Evolutionary conservation across 2,113 vertebrate species (phyloP), one percentile per base, ranked within the genome.

Genomic region (Xyliphius kryptos): DNA sequence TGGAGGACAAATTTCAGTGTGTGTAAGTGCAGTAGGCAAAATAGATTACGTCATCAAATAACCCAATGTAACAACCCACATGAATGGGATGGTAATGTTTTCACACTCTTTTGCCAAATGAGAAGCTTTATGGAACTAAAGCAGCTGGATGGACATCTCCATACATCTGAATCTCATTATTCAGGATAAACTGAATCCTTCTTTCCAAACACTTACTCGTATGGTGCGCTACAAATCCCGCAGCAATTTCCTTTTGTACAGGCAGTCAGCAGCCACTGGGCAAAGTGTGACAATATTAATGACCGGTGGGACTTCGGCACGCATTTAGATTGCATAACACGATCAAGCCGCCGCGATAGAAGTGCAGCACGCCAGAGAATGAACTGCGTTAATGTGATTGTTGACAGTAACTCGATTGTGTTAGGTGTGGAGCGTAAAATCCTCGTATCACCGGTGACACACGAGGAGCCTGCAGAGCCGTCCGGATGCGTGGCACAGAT

Each of bases 381-480:
- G 36, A 56, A 66, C 63, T 66, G 54, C 2, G 15, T 16, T 40
- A 56, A 66, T 66, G 63, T 20, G 54, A 58, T 66, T 26, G 22
- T 19, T 14, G 46, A 2, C 1, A 17, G 46, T 48, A 56, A 66
- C 63, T 66, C 54, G 8, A 66, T 66, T 66, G 44, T 15, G 43
- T 46, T 43, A 36, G 47, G 46, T 26, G 50, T 41, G 46, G 14
- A 15, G 55, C 40, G 63, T 43, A 50, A 50, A 43, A 37, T 22
- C 11, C 26, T 49, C 26, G 14, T 60, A 60, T 46, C 10, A 3
- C 17, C 9, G 52, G 36, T 44, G 37, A 56, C 32, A 36, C 11
- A 20, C 11, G 10, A 19, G 19, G 3, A 14, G n/a, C n/a, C 40
- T 41, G 40, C 10, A 2, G 40, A 14, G 9, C 40, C 13, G 10